Evolutionary conservation across 2,888 invertebrate genomes (phyloP).

Genomic region (Drosophila diplacantha): DNA sequence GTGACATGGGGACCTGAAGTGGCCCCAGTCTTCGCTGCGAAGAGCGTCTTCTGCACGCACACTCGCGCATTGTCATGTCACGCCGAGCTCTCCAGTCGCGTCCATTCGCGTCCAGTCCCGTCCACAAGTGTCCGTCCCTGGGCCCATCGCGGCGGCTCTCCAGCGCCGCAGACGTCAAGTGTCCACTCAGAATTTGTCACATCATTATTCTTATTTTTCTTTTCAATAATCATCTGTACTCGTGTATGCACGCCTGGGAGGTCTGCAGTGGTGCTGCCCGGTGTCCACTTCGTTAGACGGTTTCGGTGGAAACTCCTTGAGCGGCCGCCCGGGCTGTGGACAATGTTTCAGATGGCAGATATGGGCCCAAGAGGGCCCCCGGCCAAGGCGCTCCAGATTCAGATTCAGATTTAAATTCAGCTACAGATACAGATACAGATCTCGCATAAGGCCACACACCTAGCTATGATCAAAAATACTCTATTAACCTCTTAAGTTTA

Average conservation of each 20-base stretch:
- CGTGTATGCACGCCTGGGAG: slow-evolving; percentile 52
- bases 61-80: slow-evolving; percentile 48
- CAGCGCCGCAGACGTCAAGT: slow-evolving; percentile 56
- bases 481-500: background rate
- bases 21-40: slow-evolving; percentile 54
- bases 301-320: slow-evolving; percentile 64
- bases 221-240: slow-evolving; percentile 65
- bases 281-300: slow-evolving; percentile 60
- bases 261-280: slow-evolving; percentile 33
- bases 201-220: slow-evolving; percentile 74
- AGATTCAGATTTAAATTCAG: too few species aligned
- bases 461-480: background rate
- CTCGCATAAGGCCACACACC: slow-evolving; percentile 1
- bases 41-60: slow-evolving; percentile 44
- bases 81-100: slow-evolving; percentile 29
- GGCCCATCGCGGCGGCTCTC: slow-evolving; percentile 32
- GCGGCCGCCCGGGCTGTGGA: slow-evolving; percentile 40
- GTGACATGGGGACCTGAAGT: slow-evolving; percentile 64
- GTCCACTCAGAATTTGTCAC: slow-evolving; percentile 72
- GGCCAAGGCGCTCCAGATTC: slow-evolving; percentile 2
- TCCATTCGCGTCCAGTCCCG: slow-evolving; percentile 5
- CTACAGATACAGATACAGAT: background rate
- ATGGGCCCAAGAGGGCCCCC: background rate
- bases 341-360: slow-evolving; percentile 58
- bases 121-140: slow-evolving; percentile 27